Percentiles rank a stretch among this genome's conserved stretches.
These are phyloP conservation scores for Alectoris magna DNA, from an alignment of 2,797 vertebrate species.

Conservation along the genomic window DNA sequence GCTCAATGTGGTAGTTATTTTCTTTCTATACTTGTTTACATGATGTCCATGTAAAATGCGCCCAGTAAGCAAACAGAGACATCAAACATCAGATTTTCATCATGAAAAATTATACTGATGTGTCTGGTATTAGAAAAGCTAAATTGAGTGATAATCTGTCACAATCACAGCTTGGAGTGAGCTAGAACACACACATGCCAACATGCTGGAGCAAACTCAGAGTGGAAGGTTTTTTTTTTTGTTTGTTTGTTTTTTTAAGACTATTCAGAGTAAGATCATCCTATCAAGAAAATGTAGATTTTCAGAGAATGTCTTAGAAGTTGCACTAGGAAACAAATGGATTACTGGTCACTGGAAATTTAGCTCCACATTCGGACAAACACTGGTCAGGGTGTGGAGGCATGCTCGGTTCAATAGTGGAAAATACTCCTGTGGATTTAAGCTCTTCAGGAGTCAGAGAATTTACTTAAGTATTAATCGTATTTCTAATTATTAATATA, in stretches of 20 bases:
- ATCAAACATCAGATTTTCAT: neutral
- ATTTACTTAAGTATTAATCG: neutral
- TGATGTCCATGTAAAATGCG: neutral
- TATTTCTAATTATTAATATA: neutral
- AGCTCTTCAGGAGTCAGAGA: neutral
- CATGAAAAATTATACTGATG: neutral
- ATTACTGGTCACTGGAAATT: neutral
- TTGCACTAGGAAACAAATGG: neutral
- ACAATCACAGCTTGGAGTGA: neutral
- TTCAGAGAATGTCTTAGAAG: neutral
- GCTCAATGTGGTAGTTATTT: neutral
- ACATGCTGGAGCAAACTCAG: neutral
- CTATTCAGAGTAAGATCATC: neutral
- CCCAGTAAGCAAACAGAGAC: neutral
- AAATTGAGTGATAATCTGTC: neutral
- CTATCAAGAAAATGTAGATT: neutral
- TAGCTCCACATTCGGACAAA: neutral
- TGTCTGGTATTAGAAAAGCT: neutral
- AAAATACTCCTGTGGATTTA: neutral
- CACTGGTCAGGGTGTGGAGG: fast-evolving
- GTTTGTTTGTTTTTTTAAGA: too few relatives aligned
- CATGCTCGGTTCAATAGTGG: fast-evolving
- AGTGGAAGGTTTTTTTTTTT: neutral
- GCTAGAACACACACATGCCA: neutral
- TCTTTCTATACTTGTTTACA: neutral